Base-by-base conservation (phyloP, 2,113 vertebrate genomes). In the Ophiodon elongatus region DNA sequence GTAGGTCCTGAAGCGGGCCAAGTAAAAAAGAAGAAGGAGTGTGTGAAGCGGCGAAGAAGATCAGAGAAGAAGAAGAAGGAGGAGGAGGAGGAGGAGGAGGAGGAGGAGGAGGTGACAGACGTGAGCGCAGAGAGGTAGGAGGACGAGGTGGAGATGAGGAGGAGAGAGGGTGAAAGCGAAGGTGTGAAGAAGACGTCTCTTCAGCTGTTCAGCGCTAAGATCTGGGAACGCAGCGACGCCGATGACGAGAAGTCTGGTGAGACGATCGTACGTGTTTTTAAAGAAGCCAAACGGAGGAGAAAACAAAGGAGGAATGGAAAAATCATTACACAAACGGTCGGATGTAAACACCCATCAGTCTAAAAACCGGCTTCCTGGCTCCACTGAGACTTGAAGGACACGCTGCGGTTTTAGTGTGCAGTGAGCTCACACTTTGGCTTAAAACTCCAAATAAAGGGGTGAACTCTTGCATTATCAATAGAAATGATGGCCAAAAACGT, bases 1-100 rank as follows among this genome's bases (percentile, higher is more conserved):
- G 92, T 99, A 99, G 0, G 98, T 99, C 83, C 98, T 99, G 91
- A 0, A 62, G 19, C 0, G 25, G 25, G n/a, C n/a, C n/a, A 10
- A 45, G 15, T 37, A 4, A 1, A 56, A 63, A 17, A 6, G 15
- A 74, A 59, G 13, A 82, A n/a, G 56, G 21, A 23, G 62, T 52
- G 29, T 52, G 29, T 25, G 23, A 25, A 41, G 73, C 1, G 8
- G 35, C 6, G 52, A 41, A 29, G 21, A 23, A 2, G 67, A 80
- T 14, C 45, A 6, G 14, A 37, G 91, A 0, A 63, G 21, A 0
- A 43, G 41, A 43, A 43, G 9, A 43, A 13, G 37, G 27, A 63
- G 29, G 21, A 35, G 2, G 9, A 50, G 60, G 45, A 21, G 39
- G 17, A 54, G 50, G 39, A 13, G 45, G 35, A 23, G 15, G n/a